These are phyloP conservation scores for Brachyistius frenatus DNA, from an alignment of 2,113 vertebrate genomes.

Conservation along the genomic window DNA sequence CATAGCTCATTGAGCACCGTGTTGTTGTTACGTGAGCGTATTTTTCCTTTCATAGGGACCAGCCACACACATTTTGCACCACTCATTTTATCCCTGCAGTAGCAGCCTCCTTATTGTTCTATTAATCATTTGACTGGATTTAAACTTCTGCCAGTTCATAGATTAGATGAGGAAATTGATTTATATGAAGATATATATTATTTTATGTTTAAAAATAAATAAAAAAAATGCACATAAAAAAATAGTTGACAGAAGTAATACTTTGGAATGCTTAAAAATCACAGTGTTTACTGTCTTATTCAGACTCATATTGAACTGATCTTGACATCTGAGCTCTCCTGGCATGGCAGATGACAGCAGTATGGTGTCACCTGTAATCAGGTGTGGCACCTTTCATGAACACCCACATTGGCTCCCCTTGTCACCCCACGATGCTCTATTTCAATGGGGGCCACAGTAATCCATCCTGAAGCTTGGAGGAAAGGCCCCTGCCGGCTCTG, in stretches of 20 bases:
- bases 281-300: background rate
- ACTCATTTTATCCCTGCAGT: conserved; percentile 64
- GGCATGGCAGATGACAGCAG: conserved; percentile 37
- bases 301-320: conserved; percentile 14
- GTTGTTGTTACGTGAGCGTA: conserved; percentile 78
- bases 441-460: conserved; percentile 66
- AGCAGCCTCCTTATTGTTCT: conserved; percentile 43
- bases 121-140: conserved; percentile 17
- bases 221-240: conserved; percentile 3
- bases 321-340: conserved; percentile 40
- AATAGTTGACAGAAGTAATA: background rate
- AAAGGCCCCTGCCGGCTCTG: conserved; percentile 67
- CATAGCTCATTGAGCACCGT: conserved; percentile 84
- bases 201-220: background rate
- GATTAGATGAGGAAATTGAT: conserved; percentile 15
- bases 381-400: conserved; percentile 74
- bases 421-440: conserved; percentile 61
- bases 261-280: background rate
- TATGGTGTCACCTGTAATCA: conserved; percentile 74
- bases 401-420: conserved; percentile 53
- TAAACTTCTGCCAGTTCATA: conserved; percentile 32
- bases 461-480: conserved; percentile 77
- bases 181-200: background rate
- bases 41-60: conserved; percentile 74
- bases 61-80: conserved; percentile 65